Base-by-base conservation (phyloP, 2,113 vertebrate species). In the Plecturocebus donacophilus region DNA sequence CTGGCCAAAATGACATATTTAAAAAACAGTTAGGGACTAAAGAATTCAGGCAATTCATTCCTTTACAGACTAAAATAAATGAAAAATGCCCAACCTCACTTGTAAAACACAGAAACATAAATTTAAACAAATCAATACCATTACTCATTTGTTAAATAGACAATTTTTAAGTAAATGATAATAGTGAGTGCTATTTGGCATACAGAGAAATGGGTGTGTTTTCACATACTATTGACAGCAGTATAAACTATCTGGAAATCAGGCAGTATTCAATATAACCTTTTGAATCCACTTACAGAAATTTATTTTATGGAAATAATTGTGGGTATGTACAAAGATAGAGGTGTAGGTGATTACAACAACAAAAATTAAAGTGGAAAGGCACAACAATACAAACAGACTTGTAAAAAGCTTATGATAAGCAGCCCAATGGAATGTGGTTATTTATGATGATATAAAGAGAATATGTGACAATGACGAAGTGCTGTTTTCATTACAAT, bases 221-320 rank as follows among this genome's bases (percentile, higher is more conserved):
- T 27, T 93, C 81, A 82, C 2, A 89, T 12, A n/a, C n/a, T 19
- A 68, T 0, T 77, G 68, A 83, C 4, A 38, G 32, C n/a, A 77
- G 21, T 87, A 66, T 66, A 77, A 87, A 77, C 47, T 47, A 47
- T 88, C 88, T 77, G 21, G 40, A 27, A 97, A 79, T 75, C 6
- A 80, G 56, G 40, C 8, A 11, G 54, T 40, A 83, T 45, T 17
- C 52, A 80, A 85, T 32, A 81, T 75, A 85, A 64, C 9, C n/a
- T 96, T 93, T 58, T 66, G 47, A 83, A 40, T 64, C 47, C 3
- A 75, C 11, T 42, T 79, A 58, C 0, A 76, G 35, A 91, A 83
- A 79, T 93, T 84, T 93, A 82, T 35, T 82, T 96, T 83, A 93
- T 56, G 32, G 45, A 84, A 94, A 88, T 73, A 93, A 85, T 40